A percentile compares a stretch with the other conserved stretches of the same genome.
Conservation (phyloP, 2,888 invertebrate species). For the Ophraella communa region DNA sequence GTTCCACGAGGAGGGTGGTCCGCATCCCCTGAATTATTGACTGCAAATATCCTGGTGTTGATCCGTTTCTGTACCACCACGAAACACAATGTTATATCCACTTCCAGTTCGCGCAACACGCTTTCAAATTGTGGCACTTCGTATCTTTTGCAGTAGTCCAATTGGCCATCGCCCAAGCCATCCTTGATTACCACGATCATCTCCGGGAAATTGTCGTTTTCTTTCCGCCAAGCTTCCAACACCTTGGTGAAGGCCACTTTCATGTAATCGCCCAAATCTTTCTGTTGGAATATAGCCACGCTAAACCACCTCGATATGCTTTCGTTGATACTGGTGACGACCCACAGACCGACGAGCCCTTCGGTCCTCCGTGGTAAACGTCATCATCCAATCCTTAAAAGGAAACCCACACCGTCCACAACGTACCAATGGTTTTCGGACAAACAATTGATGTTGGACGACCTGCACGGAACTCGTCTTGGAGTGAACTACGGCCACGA, state of each 20-base stretch:
- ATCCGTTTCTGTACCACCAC: conserved; percentile 93
- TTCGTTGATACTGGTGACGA: conserved; percentile 81
- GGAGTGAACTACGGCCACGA: no score
- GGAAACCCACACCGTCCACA: conserved; percentile 90
- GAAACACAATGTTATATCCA: conserved; percentile 67
- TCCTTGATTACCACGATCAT: conserved; percentile 89
- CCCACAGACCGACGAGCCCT: conserved; percentile 68
- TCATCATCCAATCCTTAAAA: conserved; percentile 84
- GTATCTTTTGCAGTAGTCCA: conserved; percentile 73
- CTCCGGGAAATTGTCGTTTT: conserved; percentile 75
- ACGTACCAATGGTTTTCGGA: no score
- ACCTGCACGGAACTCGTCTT: no score
- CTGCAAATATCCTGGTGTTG: conserved; percentile 74
- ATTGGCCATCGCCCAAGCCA: conserved; percentile 90
- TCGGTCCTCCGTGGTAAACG: conserved; percentile 77
- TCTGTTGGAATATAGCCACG: conserved; percentile 64
- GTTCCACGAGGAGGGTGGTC: conserved; percentile 69
- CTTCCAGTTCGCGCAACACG: conserved; percentile 60
- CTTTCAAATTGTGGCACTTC: conserved; percentile 79
- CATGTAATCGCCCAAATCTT: conserved; percentile 78
- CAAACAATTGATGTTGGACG: no score
- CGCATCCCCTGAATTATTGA: no score
- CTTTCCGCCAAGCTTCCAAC: conserved; percentile 70
- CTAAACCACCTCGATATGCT: conserved; percentile 82
- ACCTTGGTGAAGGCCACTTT: conserved; percentile 73